A percentile compares a stretch with the other conserved stretches of the same genome.
phyloP scores from a whole-genome alignment of 2,888 invertebrate genomes.

The Ferdinandea cuprea region DNA sequence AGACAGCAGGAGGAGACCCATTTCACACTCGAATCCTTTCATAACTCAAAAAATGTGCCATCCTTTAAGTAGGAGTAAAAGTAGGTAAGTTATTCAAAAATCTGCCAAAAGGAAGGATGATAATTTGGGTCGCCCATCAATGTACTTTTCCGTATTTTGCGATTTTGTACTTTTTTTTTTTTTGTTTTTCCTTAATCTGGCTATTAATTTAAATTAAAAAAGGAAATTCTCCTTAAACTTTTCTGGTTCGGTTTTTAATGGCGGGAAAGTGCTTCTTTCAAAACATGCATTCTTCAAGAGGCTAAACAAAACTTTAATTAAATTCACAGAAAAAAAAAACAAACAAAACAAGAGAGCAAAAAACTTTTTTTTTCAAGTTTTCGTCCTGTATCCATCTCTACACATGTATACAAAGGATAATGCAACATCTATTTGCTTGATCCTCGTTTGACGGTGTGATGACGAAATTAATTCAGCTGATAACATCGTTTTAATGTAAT shows the following conservation, averaged over 20 bases:
- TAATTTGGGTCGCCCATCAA: conserved; percentile 31
- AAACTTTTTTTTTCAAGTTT: neutral
- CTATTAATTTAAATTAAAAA: conserved; percentile 69
- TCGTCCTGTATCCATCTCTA: neutral
- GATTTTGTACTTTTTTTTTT: conserved; percentile 3
- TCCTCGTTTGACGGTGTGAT: conserved; percentile 22
- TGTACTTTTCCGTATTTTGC: conserved; percentile 8
- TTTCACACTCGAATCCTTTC: conserved; percentile 59
- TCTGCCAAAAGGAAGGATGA: conserved; percentile 35
- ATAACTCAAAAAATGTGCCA: conserved; percentile 48
- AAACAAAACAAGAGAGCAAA: neutral
- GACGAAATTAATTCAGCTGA: conserved; percentile 52
- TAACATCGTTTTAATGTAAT: conserved; percentile 66
- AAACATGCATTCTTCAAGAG: neutral
- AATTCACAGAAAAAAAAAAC: conserved; percentile 13
- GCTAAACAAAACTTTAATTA: conserved; percentile 37
- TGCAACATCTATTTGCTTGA: conserved; percentile 15
- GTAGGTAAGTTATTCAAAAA: conserved; percentile 2
- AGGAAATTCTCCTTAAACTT: conserved; percentile 29
- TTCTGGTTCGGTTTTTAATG: conserved; percentile 34
- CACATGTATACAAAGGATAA: neutral
- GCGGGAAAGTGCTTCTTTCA: conserved; percentile 16
- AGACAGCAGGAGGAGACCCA: conserved; percentile 24
- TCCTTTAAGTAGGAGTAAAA: neutral
- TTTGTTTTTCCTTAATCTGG: conserved; percentile 39